Evolutionary conservation across 2,888 invertebrate genomes (phyloP), one percentile per base, ranked within the genome.

Genomic region (Sceliomorpha sp.): DNA sequence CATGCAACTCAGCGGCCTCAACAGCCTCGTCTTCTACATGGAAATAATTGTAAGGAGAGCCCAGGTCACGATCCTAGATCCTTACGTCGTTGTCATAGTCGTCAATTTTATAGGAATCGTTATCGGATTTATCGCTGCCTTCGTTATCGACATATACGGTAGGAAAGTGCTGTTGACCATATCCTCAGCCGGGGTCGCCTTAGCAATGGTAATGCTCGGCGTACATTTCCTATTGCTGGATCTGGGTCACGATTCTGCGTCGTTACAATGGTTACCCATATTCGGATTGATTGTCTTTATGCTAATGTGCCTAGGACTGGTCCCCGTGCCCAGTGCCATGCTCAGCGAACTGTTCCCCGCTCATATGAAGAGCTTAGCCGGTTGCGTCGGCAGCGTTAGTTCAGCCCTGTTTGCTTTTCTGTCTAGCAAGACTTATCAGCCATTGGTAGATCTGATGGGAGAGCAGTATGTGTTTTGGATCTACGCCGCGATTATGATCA

Each of bases 301-400:
- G 45, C n/a, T 67, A 7, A 26, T 63, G 3, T 13, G 47, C 5
- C 8, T 55, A 0, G 45, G 76, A 15, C 59, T 71, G 3, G 20
- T 84, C 29, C 76, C 80, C 1, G 78, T 86, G 1, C 82, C 82
- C 0, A 79, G 66, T 12, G 76, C 77, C 0, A 45, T 85, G 5
- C 74, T 85, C 42, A 74, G 83, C 36, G 84, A 85, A 62, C 58
- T 84, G 24, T 84, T 83, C 37, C 77, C 85, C 0, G 67, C 77
- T 2, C 72, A 81, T 20, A 26, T 84, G 17, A 86, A 85, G 29
- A 80, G 77, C 66, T 45, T 78, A 2, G 82, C 79, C 1, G 77
- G 76, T 1, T 82, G 78, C 17, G 29, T 79, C 1, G 72, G 68
- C 4, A 81, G 82, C 58, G 26, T 81, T 1, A 59, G 69, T 1